These are phyloP conservation scores for Corythornis cristatus DNA, from an alignment of 2,113 vertebrate genomes.

Conservation along the genomic window DNA sequence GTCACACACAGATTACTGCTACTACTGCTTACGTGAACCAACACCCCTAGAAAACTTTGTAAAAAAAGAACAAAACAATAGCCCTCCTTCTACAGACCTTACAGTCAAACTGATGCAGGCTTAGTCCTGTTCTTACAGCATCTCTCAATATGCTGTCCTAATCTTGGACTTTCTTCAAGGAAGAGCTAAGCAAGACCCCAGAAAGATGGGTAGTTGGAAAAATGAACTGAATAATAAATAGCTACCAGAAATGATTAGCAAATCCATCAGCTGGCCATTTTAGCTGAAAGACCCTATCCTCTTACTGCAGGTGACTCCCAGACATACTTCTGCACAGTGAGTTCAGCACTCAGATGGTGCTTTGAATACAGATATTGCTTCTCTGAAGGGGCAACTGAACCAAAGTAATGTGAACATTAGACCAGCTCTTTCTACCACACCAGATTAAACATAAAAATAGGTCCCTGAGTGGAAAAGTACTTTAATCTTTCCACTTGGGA, in stretches of 20 bases:
- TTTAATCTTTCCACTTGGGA: neutral
- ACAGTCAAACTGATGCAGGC: neutral
- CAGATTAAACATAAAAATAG: neutral
- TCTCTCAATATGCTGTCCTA: neutral
- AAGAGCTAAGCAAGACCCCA: neutral
- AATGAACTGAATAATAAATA: neutral
- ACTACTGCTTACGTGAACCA: neutral
- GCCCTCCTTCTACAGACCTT: neutral
- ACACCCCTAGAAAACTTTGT: neutral
- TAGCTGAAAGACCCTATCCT: neutral
- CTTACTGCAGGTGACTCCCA: neutral
- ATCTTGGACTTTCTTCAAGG: neutral
- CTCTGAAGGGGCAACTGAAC: neutral
- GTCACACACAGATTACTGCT: neutral
- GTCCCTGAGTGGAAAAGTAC: neutral
- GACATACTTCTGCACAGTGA: neutral
- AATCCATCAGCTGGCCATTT: neutral
- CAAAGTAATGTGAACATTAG: neutral
- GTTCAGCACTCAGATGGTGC: neutral
- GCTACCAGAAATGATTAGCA: neutral
- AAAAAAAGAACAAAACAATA: neutral
- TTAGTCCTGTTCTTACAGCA: neutral
- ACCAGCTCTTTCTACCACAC: neutral
- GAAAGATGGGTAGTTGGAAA: neutral
- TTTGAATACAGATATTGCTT: neutral